Conservation (phyloP, 2,113 vertebrate genomes). For the Myrmecophaga tridactyla region DNA sequence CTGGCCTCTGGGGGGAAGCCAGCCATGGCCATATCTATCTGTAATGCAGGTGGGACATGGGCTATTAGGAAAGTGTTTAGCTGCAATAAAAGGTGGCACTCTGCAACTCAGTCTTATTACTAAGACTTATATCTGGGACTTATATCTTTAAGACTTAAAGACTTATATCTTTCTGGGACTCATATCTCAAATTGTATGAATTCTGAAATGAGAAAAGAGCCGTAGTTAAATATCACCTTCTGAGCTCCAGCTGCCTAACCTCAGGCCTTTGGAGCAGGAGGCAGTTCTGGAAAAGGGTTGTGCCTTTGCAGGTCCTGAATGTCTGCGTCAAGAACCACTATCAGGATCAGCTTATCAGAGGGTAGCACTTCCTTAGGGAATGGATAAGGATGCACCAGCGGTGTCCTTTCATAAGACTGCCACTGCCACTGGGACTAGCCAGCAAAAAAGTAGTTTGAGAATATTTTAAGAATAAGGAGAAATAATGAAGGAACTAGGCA, state of each 20-base stretch:
- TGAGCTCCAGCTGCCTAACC: not conserved
- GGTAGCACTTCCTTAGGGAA: not conserved
- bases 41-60: too few relatives aligned
- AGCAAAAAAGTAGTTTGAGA: not conserved
- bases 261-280: not conserved
- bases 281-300: not conserved
- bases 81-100: not conserved
- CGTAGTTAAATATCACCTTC: not conserved
- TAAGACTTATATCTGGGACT: not conserved
- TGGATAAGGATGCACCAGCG: not conserved
- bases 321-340: not conserved
- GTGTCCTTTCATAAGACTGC: too few relatives aligned
- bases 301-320: not conserved
- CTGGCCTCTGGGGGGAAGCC: not conserved
- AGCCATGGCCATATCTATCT: not conserved
- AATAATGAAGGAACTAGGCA: not conserved
- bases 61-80: not conserved
- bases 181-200: not conserved
- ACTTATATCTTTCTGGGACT: accelerated
- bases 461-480: not conserved
- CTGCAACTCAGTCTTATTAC: not conserved
- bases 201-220: not conserved
- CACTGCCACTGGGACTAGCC: not conserved
- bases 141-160: too few relatives aligned
- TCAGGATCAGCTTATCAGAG: not conserved